These are phyloP conservation scores for Hyperopisus bebe DNA, from an alignment of 2,113 vertebrate species.

Conservation along the genomic window DNA sequence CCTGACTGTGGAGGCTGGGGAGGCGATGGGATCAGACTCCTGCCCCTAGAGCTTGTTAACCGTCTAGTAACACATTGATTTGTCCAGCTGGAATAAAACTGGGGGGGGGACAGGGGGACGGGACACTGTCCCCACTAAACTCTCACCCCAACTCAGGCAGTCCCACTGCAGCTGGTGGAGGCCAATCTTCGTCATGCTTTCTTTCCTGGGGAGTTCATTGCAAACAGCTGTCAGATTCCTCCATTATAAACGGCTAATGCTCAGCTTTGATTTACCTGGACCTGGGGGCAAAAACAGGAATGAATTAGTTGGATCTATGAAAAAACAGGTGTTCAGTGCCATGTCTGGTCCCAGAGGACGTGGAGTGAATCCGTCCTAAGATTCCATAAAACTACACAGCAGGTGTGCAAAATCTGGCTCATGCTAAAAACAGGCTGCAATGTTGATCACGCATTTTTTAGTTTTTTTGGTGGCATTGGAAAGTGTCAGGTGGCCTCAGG, in stretches of 20 bases:
- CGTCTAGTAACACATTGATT: neutral
- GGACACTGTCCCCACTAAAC: neutral
- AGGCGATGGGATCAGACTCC: neutral
- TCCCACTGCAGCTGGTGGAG: slow-evolving; percentile 16
- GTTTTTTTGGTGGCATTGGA: neutral
- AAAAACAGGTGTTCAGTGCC: slow-evolving; percentile 55
- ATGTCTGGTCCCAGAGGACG: slow-evolving; percentile 38
- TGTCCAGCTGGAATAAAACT: neutral
- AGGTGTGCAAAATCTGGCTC: slow-evolving; percentile 35
- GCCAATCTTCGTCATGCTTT: slow-evolving; percentile 44
- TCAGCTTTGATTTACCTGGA: slow-evolving; percentile 36
- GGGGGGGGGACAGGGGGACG: neutral
- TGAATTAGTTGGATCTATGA: slow-evolving; percentile 41
- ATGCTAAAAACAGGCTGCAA: slow-evolving; percentile 33
- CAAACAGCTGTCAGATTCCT: slow-evolving; percentile 38
- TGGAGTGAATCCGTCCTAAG: slow-evolving; percentile 44
- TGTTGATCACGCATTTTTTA: slow-evolving; percentile 10
- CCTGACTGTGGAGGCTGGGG: neutral
- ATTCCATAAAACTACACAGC: slow-evolving; percentile 48
- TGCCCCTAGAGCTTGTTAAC: neutral
- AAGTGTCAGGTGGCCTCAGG: neutral
- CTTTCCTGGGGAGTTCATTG: slow-evolving; percentile 47
- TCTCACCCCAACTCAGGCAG: slow-evolving; percentile 10
- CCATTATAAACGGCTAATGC: slow-evolving; percentile 46
- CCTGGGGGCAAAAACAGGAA: slow-evolving; percentile 43